Conservation (phyloP, 1,140 invertebrate species). For the Trichonephila clavata region DNA sequence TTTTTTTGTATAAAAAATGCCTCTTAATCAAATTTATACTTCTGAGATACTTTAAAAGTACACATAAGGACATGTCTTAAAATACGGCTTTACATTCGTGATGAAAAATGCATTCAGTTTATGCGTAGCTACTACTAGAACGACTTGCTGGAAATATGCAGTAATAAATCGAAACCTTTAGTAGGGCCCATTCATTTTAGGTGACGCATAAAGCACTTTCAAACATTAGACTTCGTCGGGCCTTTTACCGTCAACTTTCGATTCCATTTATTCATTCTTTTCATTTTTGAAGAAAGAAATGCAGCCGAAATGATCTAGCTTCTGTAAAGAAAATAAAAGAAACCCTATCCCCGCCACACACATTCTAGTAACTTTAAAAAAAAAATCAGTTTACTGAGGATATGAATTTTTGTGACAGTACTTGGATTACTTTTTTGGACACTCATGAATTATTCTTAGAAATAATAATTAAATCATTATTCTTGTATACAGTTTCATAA, state of each 20-base stretch:
- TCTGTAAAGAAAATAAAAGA: constrained; percentile 21
- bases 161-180: constrained; percentile 71
- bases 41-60: constrained; percentile 47
- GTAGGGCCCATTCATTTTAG: constrained; percentile 54
- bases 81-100: constrained; percentile 49
- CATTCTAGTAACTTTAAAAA: background rate
- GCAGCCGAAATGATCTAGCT: constrained; percentile 21
- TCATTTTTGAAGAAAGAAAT: background rate
- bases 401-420: background rate
- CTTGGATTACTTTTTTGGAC: background rate
- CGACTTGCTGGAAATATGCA: constrained; percentile 15
- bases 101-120: constrained; percentile 68
- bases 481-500: background rate
- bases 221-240: constrained; percentile 42
- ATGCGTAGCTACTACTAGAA: constrained; percentile 28
- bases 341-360: background rate
- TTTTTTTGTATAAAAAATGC: constrained; percentile 35
- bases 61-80: constrained; percentile 35
- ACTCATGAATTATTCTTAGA: background rate
- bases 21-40: constrained; percentile 65
- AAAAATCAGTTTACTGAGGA: constrained; percentile 23
- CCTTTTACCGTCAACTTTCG: constrained; percentile 57
- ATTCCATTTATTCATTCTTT: constrained; percentile 44
- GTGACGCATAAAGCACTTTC: constrained; percentile 70
- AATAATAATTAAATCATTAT: background rate